These are phyloP conservation scores for Ceuthmochares aereus DNA, from an alignment of 2,113 vertebrate species.

Conservation along the genomic window DNA sequence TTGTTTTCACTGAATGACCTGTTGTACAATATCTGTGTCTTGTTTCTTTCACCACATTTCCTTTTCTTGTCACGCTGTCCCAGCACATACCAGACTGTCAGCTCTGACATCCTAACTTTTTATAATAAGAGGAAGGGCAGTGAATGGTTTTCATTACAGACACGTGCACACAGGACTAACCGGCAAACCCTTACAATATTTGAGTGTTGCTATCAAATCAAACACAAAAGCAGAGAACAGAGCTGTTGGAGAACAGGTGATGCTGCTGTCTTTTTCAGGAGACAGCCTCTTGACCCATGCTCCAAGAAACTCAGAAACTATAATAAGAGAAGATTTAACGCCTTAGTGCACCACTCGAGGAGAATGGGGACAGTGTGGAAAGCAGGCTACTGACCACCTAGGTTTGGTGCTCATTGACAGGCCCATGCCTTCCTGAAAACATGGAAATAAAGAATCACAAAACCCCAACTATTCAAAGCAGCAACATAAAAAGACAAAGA, in stretches of 20 bases:
- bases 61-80: neutral
- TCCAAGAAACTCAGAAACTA: neutral
- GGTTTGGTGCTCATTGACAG: neutral
- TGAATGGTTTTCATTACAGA: neutral
- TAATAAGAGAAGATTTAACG: neutral
- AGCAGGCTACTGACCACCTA: neutral
- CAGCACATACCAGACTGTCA: constrained; percentile 13
- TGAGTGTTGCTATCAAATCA: neutral
- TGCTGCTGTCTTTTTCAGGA: neutral
- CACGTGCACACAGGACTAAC: neutral
- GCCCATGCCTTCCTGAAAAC: neutral
- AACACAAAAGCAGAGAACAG: neutral
- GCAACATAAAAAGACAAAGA: neutral
- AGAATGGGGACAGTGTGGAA: neutral
- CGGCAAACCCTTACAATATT: neutral
- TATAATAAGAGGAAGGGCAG: neutral
- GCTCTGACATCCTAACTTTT: constrained; percentile 22
- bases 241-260: neutral
- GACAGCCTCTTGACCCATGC: neutral
- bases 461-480: neutral
- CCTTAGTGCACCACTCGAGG: neutral
- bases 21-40: constrained; percentile 14
- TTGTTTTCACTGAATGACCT: neutral
- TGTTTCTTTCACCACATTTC: constrained; percentile 21
- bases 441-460: neutral